Base-by-base conservation (phyloP, 2,888 invertebrate species). In the Notocelia uddmanniana region DNA sequence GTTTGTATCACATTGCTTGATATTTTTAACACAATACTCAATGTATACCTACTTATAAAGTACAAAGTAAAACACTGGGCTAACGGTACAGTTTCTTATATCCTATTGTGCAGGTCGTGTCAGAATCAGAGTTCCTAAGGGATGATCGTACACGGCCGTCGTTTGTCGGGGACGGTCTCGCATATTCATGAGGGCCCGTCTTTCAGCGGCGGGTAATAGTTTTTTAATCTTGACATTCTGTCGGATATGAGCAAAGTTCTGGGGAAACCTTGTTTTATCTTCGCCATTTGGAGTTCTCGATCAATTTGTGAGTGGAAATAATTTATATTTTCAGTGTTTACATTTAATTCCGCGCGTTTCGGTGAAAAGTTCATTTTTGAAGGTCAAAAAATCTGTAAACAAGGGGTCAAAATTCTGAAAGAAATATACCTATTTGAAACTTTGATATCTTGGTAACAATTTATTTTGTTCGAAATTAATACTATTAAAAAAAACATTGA, bases 181-280 rank as follows among this genome's bases (percentile, higher is more conserved):
- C 79, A 83, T 83, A 83, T 83, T 82, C 82, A 83, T 83, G 81
- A 81, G 78, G 34, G 64, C 57, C 50, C 75, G 73, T 73, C 75
- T 76, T 73, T 75, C 75, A 57, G 37, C 52, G 31, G 48, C 58
- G 63, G 58, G 48, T 59, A 66, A 66, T 59, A 59, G 54, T 71
- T 71, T 71, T 71, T 71, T 71, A 71, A 71, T 59, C 71, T 41
- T 45, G 41, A 45, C 66, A 64, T 50, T 59, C 41, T 69, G 34
- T 41, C 15, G 45, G 52, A 54, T 64, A 54, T 64, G 64, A 64
- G 52, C n/a, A 54, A 64, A 64, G 52, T 64, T 64, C 13, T 18
- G 48, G 2, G 10, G 2, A 19, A n/a, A 59, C 13, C 21, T 41
- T 19, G 37, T 19, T 26, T 62, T 11, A 31, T 31, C 48, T 31